Percentiles rank a stretch among this genome's conserved stretches.
Evolutionary conservation across 2,113 vertebrate genomes (phyloP).

Genomic region (Nycticebus coucang): DNA sequence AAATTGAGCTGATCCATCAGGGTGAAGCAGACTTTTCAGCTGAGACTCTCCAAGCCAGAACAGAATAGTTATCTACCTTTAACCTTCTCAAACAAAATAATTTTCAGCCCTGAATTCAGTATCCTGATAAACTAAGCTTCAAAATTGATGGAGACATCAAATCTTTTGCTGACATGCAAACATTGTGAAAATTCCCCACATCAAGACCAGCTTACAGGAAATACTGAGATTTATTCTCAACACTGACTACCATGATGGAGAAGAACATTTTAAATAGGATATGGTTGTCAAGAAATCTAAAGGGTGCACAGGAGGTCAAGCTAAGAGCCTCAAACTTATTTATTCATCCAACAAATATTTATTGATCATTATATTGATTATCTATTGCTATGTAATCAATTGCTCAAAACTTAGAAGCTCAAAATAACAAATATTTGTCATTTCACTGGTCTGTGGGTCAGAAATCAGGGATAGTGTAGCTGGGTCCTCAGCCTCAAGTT

Average conservation of each 20-base stretch:
- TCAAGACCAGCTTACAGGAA: too few relatives aligned
- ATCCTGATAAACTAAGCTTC: too few relatives aligned
- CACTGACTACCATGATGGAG: background rate
- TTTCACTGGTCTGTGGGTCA: background rate
- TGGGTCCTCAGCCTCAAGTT: fast-evolving
- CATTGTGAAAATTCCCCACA: too few relatives aligned
- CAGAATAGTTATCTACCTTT: too few relatives aligned
- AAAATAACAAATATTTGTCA: background rate
- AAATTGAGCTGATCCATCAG: too few relatives aligned
- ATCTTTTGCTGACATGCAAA: too few relatives aligned
- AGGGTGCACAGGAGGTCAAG: background rate
- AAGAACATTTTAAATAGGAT: background rate
- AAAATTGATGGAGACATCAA: too few relatives aligned
- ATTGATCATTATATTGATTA: background rate
- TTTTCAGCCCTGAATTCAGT: too few relatives aligned
- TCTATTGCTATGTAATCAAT: background rate
- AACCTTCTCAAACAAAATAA: too few relatives aligned
- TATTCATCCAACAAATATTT: background rate
- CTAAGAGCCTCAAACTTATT: background rate
- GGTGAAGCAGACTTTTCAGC: too few relatives aligned
- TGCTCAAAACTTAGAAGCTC: background rate
- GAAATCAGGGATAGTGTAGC: background rate
- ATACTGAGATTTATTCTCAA: too few relatives aligned
- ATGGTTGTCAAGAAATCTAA: background rate
- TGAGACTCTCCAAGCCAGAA: too few relatives aligned